Percentiles rank a stretch among this genome's conserved stretches.
phyloP scores from a whole-genome alignment of 2,888 invertebrate genomes.

The Yponomeuta cagnagella region DNA sequence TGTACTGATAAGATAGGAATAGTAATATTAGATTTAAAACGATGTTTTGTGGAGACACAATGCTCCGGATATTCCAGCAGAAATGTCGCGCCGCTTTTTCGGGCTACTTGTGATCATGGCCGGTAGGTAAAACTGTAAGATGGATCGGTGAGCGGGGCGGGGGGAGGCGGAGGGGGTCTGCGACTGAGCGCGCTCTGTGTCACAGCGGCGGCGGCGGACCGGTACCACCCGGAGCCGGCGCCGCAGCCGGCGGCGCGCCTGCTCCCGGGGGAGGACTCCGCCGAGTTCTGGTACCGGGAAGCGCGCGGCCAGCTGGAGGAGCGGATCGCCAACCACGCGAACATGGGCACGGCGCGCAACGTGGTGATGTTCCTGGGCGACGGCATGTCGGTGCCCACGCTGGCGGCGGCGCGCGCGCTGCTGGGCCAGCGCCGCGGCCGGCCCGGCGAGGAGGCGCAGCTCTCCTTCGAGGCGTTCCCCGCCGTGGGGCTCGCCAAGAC shows the following conservation, averaged over 20 bases:
- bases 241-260: background rate
- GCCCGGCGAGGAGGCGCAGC: slow-evolving; percentile 75
- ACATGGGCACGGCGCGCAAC: slow-evolving; percentile 52
- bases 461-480: slow-evolving; percentile 79
- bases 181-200: too few relatives aligned
- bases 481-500: slow-evolving; percentile 79
- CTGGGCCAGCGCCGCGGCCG: slow-evolving; percentile 74
- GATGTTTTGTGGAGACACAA: too few relatives aligned
- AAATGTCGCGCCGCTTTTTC: too few relatives aligned
- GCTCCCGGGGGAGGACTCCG: slow-evolving; percentile 20
- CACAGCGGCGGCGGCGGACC: background rate
- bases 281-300: slow-evolving; percentile 61
- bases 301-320: slow-evolving; percentile 55
- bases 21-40: too few relatives aligned
- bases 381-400: slow-evolving; percentile 77
- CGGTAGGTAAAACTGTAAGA: too few relatives aligned
- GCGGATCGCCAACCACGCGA: slow-evolving; percentile 41
- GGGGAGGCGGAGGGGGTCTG: too few relatives aligned
- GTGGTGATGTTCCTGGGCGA: slow-evolving; percentile 84
- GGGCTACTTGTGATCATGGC: too few relatives aligned
- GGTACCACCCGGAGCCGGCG: background rate
- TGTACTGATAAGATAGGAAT: too few relatives aligned
- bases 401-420: slow-evolving; percentile 55
- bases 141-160: too few relatives aligned
- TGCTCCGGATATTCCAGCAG: too few relatives aligned